These are phyloP conservation scores for Vulpes ferrilata DNA, from an alignment of 2,113 vertebrate species.

Conservation along the genomic window DNA sequence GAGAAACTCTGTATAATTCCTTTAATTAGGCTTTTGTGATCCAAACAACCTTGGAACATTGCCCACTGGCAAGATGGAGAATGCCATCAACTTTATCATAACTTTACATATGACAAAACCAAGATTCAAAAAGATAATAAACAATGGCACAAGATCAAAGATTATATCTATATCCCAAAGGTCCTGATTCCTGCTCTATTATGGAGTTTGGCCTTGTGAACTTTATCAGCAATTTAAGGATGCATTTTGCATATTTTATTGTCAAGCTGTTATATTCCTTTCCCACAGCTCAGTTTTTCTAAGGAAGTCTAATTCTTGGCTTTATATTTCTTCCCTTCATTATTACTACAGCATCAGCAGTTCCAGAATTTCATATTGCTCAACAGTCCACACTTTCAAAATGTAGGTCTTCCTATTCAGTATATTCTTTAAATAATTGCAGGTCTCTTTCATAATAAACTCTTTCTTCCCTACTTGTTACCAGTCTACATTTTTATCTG, in stretches of 20 bases:
- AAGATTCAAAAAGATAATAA: conserved; percentile 27
- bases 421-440: conserved; percentile 76
- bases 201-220: not conserved
- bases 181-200: not conserved
- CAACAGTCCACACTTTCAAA: conserved; percentile 13
- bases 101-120: conserved; percentile 43
- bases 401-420: conserved; percentile 12
- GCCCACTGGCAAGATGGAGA: not conserved
- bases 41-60: not conserved
- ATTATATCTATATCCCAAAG: not conserved
- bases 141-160: conserved; percentile 45
- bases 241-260: conserved; percentile 56
- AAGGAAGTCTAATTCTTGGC: not conserved
- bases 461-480: conserved; percentile 73
- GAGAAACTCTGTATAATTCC: not conserved
- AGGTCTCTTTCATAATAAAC: conserved; percentile 74
- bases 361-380: not conserved
- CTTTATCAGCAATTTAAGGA: conserved; percentile 34
- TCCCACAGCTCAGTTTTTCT: conserved; percentile 24
- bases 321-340: conserved; percentile 5
- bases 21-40: conserved; percentile 1
- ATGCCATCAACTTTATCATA: not conserved
- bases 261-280: conserved; percentile 49
- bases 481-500: conserved; percentile 76
- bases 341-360: not conserved